Base-by-base conservation (phyloP, 1,140 invertebrate species). In the Phymastichus coffea region DNA sequence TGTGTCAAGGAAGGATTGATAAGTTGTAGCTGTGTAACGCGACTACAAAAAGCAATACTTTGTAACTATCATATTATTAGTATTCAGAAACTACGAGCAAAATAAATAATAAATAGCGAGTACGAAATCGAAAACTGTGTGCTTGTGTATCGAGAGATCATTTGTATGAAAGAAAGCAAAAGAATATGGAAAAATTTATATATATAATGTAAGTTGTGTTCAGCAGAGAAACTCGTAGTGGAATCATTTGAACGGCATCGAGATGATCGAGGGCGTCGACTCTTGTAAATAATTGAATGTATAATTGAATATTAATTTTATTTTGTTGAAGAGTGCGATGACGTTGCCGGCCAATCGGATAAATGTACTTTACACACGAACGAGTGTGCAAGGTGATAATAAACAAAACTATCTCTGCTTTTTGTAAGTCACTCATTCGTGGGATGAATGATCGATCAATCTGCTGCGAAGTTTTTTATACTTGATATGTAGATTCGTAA, bases 1-100 rank as follows among this genome's bases (percentile, higher is more conserved):
- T 22, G 1, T 43, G 15, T 14, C 20, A 20, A 28, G 43, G 23
- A 56, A 20, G 4, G 26, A 59, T 66, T 65, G 40, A 40, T 64
- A 66, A 63, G 40, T 61, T 59, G 55, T 60, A 55, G 20, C 47
- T 63, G 38, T 44, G 63, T 19, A 47, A 66, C 63, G 72, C 64
- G 70, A 71, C 61, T 76, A 69, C 70, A 61, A 67, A 71, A 76
- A 77, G 75, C 75, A 77, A 77, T 76, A 77, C 75, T 74, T 75
- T 70, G 63, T 75, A 76, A 72, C 67, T 77, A 75, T 66, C 67
- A 65, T 71, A 67, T 68, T 69, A 62, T 52, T 52, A 44, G 28
- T 59, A 53, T 46, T 30, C 51, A 23, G 30, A 60, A 46, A 54
- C 37, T 53, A 58, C 15, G 57, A 43, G 41, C 41, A 43, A 43